Conservation (phyloP, 2,888 invertebrate species). For the Lochmaea crataegi region DNA sequence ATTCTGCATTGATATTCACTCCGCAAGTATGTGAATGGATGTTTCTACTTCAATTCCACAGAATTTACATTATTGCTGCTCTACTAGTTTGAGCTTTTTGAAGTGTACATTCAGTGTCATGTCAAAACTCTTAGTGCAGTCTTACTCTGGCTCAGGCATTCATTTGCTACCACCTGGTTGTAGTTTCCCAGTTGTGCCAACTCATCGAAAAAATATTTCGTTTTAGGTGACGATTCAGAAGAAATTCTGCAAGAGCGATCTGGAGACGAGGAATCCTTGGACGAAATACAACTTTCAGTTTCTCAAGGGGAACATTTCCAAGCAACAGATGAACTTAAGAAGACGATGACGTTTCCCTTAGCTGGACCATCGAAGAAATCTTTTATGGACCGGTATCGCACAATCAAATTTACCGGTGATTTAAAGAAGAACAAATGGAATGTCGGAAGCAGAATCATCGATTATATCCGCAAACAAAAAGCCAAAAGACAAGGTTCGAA, state of each 20-base stretch:
- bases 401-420: slow-evolving; percentile 46
- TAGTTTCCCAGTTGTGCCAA: neutral
- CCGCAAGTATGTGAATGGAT: too few species aligned
- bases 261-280: slow-evolving; percentile 43
- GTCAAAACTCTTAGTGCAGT: too few species aligned
- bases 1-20: too few species aligned
- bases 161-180: neutral
- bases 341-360: slow-evolving; percentile 52
- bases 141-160: too few species aligned
- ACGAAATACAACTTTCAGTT: slow-evolving; percentile 44
- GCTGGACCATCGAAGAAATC: slow-evolving; percentile 46
- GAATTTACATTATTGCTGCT: too few species aligned
- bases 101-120: too few species aligned
- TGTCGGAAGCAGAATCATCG: slow-evolving; percentile 52
- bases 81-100: too few species aligned
- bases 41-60: too few species aligned
- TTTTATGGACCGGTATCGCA: slow-evolving; percentile 47
- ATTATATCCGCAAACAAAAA: slow-evolving; percentile 51
- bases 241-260: slow-evolving; percentile 36
- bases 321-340: slow-evolving; percentile 39
- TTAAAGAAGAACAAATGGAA: slow-evolving; percentile 55
- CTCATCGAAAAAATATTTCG: neutral
- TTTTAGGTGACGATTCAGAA: slow-evolving; percentile 33
- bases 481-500: slow-evolving; percentile 40
- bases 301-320: slow-evolving; percentile 24